phyloP scores from a whole-genome alignment of 2,888 invertebrate genomes.

The Iphiclides podalirius region DNA sequence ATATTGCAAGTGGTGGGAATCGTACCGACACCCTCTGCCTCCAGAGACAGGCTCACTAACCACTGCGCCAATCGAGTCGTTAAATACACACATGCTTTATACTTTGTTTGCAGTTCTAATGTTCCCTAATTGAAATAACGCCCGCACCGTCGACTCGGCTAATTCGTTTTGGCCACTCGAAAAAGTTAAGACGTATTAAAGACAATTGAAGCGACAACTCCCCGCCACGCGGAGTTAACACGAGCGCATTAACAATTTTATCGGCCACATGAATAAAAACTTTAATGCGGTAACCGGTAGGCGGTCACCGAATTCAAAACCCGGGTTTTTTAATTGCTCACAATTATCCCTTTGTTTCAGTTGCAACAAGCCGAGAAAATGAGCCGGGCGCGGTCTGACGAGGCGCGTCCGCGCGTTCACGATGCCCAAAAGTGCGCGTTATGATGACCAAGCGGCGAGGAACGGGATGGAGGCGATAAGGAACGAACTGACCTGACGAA shows the following conservation, averaged over 20 bases:
- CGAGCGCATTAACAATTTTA: constrained; percentile 43
- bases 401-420: constrained; percentile 31
- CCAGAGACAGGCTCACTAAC: too few relatives aligned
- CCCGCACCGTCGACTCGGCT: constrained; percentile 22
- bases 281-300: constrained; percentile 44
- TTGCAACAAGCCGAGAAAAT: constrained; percentile 43
- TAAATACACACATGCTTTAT: too few relatives aligned
- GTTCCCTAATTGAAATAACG: constrained; percentile 18
- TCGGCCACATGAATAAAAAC: constrained; percentile 37
- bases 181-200: constrained; percentile 59
- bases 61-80: too few relatives aligned
- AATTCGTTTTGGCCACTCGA: constrained; percentile 41
- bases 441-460: constrained; percentile 45
- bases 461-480: constrained; percentile 53
- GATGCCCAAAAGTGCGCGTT: constrained; percentile 41
- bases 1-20: too few relatives aligned
- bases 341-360: constrained; percentile 63
- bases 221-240: constrained; percentile 47
- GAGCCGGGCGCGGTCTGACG: constrained; percentile 32
- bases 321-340: constrained; percentile 39
- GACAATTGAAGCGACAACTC: constrained; percentile 53
- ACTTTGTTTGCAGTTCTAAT: constrained; percentile 17
- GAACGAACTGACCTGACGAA: constrained; percentile 68
- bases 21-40: too few relatives aligned
- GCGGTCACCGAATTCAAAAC: constrained; percentile 44